Base-by-base conservation (phyloP, 2,888 invertebrate genomes). In the Spatulosminthurus flaviceps region DNA sequence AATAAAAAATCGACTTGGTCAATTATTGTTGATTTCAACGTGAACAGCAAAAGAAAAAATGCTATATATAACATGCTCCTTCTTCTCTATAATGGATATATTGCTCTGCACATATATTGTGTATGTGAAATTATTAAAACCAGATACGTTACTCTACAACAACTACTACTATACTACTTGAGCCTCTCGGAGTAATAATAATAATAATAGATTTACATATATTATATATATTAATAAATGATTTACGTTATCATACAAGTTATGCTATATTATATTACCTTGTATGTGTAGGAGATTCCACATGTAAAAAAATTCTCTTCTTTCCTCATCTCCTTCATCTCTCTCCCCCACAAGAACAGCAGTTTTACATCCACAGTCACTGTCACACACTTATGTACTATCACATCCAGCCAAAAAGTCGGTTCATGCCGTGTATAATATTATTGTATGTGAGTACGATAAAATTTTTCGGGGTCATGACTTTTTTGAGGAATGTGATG, bases 1-100 rank as follows among this genome's bases (percentile, higher is more conserved):
- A 67, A 67, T 19, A 67, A 64, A n/a, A n/a, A 67, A 67, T 67
- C 28, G 67, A 67, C 26, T 67, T 67, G 19, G 51, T 51, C 51
- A 51, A 51, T 51, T 51, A 19, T 51, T 51, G n/a, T 11, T 51
- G 1, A 51, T 19, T n/a, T n/a, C n/a, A n/a, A n/a, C n/a, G 51
- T 51, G 51, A 51, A 51, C n/a, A 51, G n/a, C 51, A 51, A 51
- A n/a, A 2, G 51, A 51, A 19, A 51, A 4, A 51, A 51, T 51
- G 34, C 34, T 34, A 34, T 13, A 41, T 41, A 13, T 13, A 9
- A 41, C 41, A 41, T n/a, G 51, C 51, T 51, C 51, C 51, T 51
- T 51, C 51, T 51, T 51, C 51, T 51, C 51, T 51, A 19, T 51
- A 13, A 41, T 41, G 41, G 13, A 41, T 9, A 41, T 9, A 41